Evolutionary conservation across 2,797 vertebrate genomes (phyloP).

Genomic region (Ciconia nigra): DNA sequence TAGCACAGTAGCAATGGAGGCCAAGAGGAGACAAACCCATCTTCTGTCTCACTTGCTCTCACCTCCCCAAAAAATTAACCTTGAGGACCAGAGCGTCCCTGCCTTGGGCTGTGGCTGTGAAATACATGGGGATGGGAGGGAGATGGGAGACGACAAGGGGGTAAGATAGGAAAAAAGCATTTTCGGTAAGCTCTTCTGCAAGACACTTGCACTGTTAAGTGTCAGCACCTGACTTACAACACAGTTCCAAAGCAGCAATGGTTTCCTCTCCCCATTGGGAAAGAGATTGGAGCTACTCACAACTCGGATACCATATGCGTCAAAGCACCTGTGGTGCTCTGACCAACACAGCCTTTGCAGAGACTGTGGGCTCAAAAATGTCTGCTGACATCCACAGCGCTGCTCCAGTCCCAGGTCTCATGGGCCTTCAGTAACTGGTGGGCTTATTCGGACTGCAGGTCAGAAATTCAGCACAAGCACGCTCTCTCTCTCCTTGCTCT

Average conservation of each 20-base stretch:
- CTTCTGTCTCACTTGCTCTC: slow-evolving; percentile 43
- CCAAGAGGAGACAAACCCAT: background rate
- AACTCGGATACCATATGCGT: background rate
- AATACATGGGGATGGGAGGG: background rate
- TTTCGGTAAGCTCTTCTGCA: background rate
- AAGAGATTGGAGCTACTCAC: background rate
- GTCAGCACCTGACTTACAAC: background rate
- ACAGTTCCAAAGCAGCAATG: background rate
- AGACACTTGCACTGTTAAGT: background rate
- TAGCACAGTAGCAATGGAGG: background rate
- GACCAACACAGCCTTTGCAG: background rate
- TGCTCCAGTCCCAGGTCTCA: background rate
- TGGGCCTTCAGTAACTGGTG: background rate
- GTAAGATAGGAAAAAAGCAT: background rate
- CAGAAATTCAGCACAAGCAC: background rate
- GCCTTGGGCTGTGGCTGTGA: background rate
- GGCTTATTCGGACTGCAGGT: background rate
- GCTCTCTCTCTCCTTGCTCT: background rate
- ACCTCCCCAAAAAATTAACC: background rate
- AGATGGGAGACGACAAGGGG: background rate
- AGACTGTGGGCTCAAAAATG: background rate
- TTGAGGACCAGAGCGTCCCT: background rate
- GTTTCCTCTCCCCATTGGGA: background rate
- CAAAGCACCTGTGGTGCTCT: background rate
- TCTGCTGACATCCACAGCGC: background rate